These are phyloP conservation scores for Botrylloides violaceus DNA, from an alignment of 23 tunicate species.

Conservation along the genomic window DNA sequence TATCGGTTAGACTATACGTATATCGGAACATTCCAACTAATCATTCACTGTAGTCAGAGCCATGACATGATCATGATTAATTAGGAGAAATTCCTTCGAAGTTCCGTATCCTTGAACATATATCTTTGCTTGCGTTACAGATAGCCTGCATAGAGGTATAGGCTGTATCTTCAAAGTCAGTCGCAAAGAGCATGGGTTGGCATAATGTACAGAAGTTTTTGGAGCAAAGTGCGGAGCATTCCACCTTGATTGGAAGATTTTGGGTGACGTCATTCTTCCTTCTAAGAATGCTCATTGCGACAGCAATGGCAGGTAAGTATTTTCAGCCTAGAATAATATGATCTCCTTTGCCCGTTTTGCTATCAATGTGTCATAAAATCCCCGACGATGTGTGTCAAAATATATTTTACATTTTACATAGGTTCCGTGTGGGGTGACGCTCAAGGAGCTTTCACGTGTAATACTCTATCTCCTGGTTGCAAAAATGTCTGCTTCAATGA, in stretches of 20 bases:
- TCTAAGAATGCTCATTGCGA: slow-evolving; percentile 40
- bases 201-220: slow-evolving; percentile 63
- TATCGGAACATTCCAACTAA: no score
- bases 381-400: background rate
- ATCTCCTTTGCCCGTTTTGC: background rate
- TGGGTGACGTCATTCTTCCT: slow-evolving; percentile 70
- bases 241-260: slow-evolving; percentile 66
- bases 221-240: slow-evolving; percentile 56
- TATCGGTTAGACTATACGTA: no score
- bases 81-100: no score
- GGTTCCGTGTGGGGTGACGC: slow-evolving; percentile 45
- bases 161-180: no score
- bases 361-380: background rate
- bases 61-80: no score
- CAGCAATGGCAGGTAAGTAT: slow-evolving; percentile 70
- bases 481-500: slow-evolving; percentile 84
- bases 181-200: slow-evolving; percentile 80
- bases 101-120: no score
- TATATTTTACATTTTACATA: background rate
- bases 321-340: background rate
- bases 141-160: no score
- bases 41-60: no score
- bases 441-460: slow-evolving; percentile 52
- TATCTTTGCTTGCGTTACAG: no score
- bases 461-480: slow-evolving; percentile 90